phyloP scores from a whole-genome alignment of 2,888 invertebrate species.

The Cosmia pyralina region DNA sequence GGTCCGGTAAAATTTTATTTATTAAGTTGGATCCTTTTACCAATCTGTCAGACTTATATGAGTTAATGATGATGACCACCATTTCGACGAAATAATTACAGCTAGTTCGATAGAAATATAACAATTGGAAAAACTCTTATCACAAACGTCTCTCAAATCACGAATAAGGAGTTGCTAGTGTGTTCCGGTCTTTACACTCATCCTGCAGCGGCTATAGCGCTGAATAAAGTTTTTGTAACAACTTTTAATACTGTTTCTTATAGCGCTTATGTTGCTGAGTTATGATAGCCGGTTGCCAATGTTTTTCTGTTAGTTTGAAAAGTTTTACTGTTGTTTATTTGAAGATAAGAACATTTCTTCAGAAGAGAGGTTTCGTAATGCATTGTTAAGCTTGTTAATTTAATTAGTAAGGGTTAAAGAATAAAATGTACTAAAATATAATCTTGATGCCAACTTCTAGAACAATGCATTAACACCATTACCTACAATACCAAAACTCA shows the following conservation, averaged over 20 bases:
- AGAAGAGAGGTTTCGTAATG: background rate
- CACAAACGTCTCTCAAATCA: constrained; percentile 14
- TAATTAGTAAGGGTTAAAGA: background rate
- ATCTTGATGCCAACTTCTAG: background rate
- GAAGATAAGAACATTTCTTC: constrained; percentile 12
- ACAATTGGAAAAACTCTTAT: constrained; percentile 5
- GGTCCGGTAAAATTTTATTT: constrained; percentile 13
- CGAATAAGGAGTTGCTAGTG: constrained; percentile 16
- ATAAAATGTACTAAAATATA: background rate
- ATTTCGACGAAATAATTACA: background rate
- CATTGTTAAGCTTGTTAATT: background rate
- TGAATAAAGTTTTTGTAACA: constrained; percentile 71
- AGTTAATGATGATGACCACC: background rate
- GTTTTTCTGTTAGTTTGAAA: constrained; percentile 43
- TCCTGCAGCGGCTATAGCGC: constrained; percentile 50
- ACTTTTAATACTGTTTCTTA: constrained; percentile 79
- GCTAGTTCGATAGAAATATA: background rate
- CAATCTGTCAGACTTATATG: constrained; percentile 7
- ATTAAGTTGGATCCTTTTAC: constrained; percentile 14
- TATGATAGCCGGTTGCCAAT: constrained; percentile 49
- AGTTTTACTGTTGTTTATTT: constrained; percentile 37
- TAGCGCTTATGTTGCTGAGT: constrained; percentile 62
- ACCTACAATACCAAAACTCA: constrained; percentile 18
- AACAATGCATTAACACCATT: constrained; percentile 13
- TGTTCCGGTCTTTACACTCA: constrained; percentile 47